Evolutionary conservation across 1,140 invertebrate species (phyloP), one percentile per base, ranked within the genome.

Genomic region (Drosophila orosa): DNA sequence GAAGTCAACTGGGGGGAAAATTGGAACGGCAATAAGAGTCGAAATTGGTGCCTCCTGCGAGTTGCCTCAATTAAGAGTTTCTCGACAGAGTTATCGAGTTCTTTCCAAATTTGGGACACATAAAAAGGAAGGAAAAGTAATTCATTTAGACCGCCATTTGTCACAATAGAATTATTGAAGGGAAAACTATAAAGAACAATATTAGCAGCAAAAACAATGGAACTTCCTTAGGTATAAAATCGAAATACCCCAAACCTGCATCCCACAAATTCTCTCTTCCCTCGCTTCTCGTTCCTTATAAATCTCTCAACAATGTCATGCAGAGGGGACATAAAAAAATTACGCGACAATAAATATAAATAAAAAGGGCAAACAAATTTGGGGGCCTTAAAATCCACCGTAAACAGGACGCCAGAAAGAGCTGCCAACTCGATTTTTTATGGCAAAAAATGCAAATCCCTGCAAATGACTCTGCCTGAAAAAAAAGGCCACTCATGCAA

Each of bases 391-490:
- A 68, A 68, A 42, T 65, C n/a, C 33, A 6, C n/a, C 65, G 37
- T 39, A 71, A 71, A 69, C 50, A 66, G 63, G 39, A 35, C 22
- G 63, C 48, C 37, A 19, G 31, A 45, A 66, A 37, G 65, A 71
- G 67, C 67, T 71, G 65, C 65, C 65, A 71, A 71, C 67, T 71
- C 25, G 19, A 55, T 47, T 80, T 80, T 80, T 76, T 80, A 80
- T 80, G 73, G 33, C 37, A 44, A 47, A 62, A 81, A 80, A 77
- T 80, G 73, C 52, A 72, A 80, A 80, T 75, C 72, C 78, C 48
- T 60, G 44, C 78, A 58, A 80, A 80, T 76, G 65, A 80, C 66
- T 76, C 44, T 24, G 37, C 44, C 56, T 54, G 58, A 54, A 45
- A 52, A 45, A 62, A 52, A 37, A 10, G 71, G 50, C 50, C 69